Conservation (phyloP, 2,113 vertebrate species). For the Lepidothrix coronata region DNA sequence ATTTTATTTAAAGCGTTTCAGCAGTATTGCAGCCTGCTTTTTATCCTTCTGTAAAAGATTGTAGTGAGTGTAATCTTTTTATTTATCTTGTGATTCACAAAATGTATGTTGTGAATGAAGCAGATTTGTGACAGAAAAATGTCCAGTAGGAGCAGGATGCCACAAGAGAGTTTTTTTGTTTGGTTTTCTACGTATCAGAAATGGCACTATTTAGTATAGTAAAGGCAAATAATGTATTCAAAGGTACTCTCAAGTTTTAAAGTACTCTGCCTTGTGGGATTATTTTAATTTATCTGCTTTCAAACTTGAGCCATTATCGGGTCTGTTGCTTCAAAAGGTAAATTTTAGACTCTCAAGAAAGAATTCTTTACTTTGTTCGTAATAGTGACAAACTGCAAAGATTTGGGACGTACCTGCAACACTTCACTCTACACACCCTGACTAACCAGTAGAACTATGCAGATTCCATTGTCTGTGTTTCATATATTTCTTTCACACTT, state of each 20-base stretch:
- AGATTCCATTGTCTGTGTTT: not conserved
- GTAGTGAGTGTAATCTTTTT: not conserved
- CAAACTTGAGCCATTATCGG: not conserved
- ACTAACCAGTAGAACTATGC: not conserved
- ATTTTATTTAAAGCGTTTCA: not conserved
- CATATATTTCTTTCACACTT: not conserved
- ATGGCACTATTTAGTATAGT: fast-evolving
- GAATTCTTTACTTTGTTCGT: not conserved
- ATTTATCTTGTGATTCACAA: not conserved
- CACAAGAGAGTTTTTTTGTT: not conserved
- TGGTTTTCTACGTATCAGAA: not conserved
- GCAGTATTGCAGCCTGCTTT: not conserved
- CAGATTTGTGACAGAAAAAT: not conserved
- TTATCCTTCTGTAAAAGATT: not conserved
- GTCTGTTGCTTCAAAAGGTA: not conserved
- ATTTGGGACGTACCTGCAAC: not conserved
- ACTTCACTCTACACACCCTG: not conserved
- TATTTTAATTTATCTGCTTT: not conserved
- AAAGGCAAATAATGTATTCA: not conserved
- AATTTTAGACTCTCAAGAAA: not conserved
- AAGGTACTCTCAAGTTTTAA: not conserved
- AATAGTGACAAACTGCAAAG: not conserved
- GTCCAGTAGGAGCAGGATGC: not conserved
- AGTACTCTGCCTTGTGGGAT: not conserved
- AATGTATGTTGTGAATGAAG: not conserved